These are phyloP conservation scores for Diarsia rubi DNA, from an alignment of 2,888 invertebrate species.

Conservation along the genomic window DNA sequence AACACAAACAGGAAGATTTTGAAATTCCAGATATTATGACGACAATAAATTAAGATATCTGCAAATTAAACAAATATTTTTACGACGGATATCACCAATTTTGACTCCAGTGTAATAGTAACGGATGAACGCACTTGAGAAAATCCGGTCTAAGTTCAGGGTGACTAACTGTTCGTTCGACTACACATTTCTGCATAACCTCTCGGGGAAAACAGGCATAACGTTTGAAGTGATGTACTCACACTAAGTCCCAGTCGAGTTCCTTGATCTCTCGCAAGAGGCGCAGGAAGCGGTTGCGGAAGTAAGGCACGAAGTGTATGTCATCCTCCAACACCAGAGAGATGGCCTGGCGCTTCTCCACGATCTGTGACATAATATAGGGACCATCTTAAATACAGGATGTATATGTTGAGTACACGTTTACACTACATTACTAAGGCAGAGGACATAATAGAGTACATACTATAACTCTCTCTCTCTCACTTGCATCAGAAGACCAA, in stretches of 20 bases:
- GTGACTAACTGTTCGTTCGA: neutral
- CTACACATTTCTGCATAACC: neutral
- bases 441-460: too few relatives aligned
- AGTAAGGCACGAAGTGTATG: slow-evolving; percentile 97
- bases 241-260: slow-evolving; percentile 97
- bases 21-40: neutral
- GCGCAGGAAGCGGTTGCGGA: slow-evolving; percentile 92
- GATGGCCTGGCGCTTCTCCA: slow-evolving; percentile 90
- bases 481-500: too few relatives aligned
- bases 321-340: slow-evolving; percentile 98
- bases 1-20: neutral
- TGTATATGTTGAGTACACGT: too few relatives aligned
- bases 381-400: neutral
- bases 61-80: neutral
- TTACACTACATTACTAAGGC: too few relatives aligned
- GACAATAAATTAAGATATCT: neutral
- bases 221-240: slow-evolving; percentile 82
- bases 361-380: slow-evolving; percentile 80
- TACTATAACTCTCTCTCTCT: too few relatives aligned
- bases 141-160: neutral
- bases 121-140: neutral
- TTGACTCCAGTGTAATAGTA: neutral
- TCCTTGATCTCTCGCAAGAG: slow-evolving; percentile 92
- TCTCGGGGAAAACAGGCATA: neutral
- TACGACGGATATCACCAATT: neutral